Base-by-base conservation (phyloP, 2,113 vertebrate species). In the Cromileptes altivelis region DNA sequence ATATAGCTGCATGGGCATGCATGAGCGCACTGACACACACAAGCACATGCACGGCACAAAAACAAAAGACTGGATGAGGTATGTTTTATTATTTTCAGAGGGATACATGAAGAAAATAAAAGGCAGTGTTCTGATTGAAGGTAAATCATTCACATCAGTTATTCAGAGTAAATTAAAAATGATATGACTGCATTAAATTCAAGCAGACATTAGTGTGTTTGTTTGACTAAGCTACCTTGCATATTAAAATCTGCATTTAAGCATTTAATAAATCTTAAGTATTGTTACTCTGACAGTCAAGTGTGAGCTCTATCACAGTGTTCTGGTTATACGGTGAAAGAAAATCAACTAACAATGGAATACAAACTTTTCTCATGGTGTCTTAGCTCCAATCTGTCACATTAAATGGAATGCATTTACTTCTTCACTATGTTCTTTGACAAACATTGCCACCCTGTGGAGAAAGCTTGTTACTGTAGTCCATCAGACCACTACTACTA, bases 361-460 rank as follows among this genome's bases (percentile, higher is more conserved):
- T 18, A 62, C 9, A 82, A 30, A 21, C 18, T 45, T 52, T 56
- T 47, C 10, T 58, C 23, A 71, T 18, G 2, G 6, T 62, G 74
- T 30, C 6, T 70, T 23, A 58, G 19, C 4, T 17, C 53, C 23
- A 53, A 33, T 12, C 17, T 17, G 5, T 40, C 13, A 70, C 19
- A 80, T 57, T 14, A 64, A 60, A 65, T 0, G 11, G 4, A 4
- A 23, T 14, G 30, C 33, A 70, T 30, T 13, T 1, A 0, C 7
- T 10, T 10, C 10, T 52, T 9, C 13, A 15, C 6, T 30, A 13
- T 25, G 33, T 80, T 50, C 50, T 86, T 73, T 79, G 56, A 78
- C 73, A 81, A 87, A 85, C 68, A 61, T 40, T 55, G 78, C 89
- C 93, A 90, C 80, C 83, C 11, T 70, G n/a, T 94, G 94, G 91